Base-by-base conservation (phyloP, 2,797 vertebrate genomes). In the Enteromius anoplus region DNA sequence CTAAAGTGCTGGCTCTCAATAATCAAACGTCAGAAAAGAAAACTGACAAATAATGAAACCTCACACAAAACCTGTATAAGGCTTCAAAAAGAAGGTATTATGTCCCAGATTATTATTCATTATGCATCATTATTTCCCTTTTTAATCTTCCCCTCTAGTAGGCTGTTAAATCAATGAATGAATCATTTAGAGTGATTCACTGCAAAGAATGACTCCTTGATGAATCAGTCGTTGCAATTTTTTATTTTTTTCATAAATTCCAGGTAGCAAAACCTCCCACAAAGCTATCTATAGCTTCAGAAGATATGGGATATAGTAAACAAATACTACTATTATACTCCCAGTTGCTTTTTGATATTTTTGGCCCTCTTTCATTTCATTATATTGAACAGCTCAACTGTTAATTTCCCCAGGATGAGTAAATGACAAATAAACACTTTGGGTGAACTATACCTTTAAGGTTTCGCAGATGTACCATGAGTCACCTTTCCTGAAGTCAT, bases 401-500 rank as follows among this genome's bases (percentile, higher is more conserved):
- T 15, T 58, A 26, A 26, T 75, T 60, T 58, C 14, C 21, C 14
- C 34, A 58, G 73, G 12, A 75, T 42, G 53, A 75, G 34, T 40
- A 60, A 60, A 60, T 3, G 9, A 8, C 37, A 2, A n/a, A 29
- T 6, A 8, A 19, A 9, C 37, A 5, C 37, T 62, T 11, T 4
- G 9, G 23, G 11, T 55, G 71, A 51, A 75, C 40, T 17, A 51
- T 17, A 29, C 15, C 26, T 62, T 71, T 72, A 45, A 58, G 32
- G 75, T 75, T 72, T 47, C 37, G 11, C 32, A 70, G 73, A 75
- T 37, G 23, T 37, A n/a, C 70, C 68, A 40, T 64, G 78, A 84
- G 81, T 84, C 84, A 87, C 68, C 40, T 64, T 87, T 78, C 70
- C 75, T 40, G 65, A 47, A 80, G 45, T 75, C 29, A 65, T 75